These are phyloP conservation scores for Virgularia gustaviana DNA, from an alignment of 92 coral and sea anemone species.

Conservation along the genomic window DNA sequence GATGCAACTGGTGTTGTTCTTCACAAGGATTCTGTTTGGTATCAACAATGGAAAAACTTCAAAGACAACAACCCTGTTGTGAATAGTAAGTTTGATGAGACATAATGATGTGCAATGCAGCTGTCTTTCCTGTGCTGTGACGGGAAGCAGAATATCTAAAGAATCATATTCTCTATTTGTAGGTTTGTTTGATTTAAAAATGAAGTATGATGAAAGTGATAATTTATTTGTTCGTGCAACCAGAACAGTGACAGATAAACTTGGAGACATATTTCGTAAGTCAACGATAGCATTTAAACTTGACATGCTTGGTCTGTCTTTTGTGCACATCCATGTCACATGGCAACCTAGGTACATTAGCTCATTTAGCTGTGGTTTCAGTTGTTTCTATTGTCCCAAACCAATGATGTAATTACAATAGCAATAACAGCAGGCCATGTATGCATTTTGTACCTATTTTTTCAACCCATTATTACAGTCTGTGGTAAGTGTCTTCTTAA, in stretches of 20 bases:
- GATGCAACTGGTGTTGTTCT: conserved; percentile 91
- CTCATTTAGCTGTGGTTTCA: too few species aligned
- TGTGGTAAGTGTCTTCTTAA: too few species aligned
- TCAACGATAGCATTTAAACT: not conserved
- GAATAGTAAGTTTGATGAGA: conserved; percentile 58
- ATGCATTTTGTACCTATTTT: too few species aligned
- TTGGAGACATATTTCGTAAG: conserved; percentile 92
- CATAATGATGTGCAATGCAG: not conserved
- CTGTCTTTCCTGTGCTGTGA: not conserved
- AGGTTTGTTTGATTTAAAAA: conserved; percentile 89
- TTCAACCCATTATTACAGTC: too few species aligned
- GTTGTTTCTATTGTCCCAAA: too few species aligned
- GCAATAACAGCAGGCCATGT: too few species aligned
- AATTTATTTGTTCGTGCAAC: conserved; percentile 84
- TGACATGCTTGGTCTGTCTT: not conserved
- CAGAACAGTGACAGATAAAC: conserved; percentile 85
- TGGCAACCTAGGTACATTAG: too few species aligned
- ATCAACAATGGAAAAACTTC: conserved; percentile 96
- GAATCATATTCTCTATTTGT: conserved; percentile 1
- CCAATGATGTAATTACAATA: too few species aligned
- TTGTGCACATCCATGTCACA: too few species aligned
- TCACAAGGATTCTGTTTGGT: conserved; percentile 93
- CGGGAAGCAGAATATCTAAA: not conserved
- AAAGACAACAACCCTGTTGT: conserved; percentile 95
- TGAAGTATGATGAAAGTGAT: conserved; percentile 99